phyloP scores from a whole-genome alignment of 2,888 invertebrate genomes.

The Melipona bicolor region DNA sequence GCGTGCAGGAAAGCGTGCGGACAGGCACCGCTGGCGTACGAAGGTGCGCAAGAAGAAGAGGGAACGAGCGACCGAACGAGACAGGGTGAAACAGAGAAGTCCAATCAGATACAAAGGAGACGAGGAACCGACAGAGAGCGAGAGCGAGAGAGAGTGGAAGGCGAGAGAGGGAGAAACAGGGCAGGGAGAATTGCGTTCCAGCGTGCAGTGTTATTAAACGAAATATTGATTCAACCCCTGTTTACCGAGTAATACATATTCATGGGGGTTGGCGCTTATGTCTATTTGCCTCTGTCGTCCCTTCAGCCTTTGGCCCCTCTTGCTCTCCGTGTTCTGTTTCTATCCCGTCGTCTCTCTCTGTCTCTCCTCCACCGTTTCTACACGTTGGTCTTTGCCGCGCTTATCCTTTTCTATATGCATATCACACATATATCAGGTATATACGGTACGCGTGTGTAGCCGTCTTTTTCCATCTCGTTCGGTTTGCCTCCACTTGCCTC shows the following conservation, averaged over 20 bases:
- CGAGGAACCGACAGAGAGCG: not conserved
- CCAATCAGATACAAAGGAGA: constrained; percentile 21
- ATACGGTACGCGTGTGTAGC: too few relatives aligned
- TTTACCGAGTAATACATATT: constrained; percentile 84
- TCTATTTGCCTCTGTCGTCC: constrained; percentile 78
- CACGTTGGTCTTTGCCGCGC: not conserved
- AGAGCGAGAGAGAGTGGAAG: constrained; percentile 10
- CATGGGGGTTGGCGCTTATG: constrained; percentile 81
- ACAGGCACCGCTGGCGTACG: not conserved
- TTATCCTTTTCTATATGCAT: not conserved
- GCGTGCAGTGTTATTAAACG: constrained; percentile 82
- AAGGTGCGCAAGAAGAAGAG: constrained; percentile 22
- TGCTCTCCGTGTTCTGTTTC: not conserved
- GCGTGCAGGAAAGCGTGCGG: constrained; percentile 13
- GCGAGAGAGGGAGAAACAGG: constrained; percentile 34
- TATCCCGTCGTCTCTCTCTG: not conserved
- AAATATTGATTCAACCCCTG: constrained; percentile 84
- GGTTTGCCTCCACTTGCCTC: not conserved
- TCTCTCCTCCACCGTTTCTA: not conserved
- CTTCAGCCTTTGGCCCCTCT: constrained; percentile 46
- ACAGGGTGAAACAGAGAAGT: constrained; percentile 41
- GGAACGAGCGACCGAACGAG: not conserved
- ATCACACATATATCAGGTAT: not conserved
- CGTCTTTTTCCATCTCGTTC: not conserved
- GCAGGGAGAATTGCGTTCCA: constrained; percentile 68